Base-by-base conservation (phyloP, 2,888 invertebrate genomes). In the Andrena bicolor region DNA sequence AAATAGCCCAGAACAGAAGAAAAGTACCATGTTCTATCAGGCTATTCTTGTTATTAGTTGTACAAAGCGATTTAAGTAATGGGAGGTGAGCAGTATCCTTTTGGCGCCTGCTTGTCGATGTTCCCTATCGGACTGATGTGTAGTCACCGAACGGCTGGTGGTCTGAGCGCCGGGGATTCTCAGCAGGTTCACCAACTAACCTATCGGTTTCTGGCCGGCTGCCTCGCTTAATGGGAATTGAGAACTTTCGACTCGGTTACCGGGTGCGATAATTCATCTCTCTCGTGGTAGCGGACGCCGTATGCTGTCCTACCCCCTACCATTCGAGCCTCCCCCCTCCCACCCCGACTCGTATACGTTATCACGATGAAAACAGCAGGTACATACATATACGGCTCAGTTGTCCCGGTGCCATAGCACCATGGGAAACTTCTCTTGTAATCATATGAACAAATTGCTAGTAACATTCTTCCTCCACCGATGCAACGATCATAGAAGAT, bases 191-290 rank as follows among this genome's bases (percentile, higher is more conserved):
- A 60, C 84, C 87, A 83, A 89, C 89, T 91, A 92, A 93, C 90
- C 91, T 92, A 92, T 92, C 90, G 91, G 90, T 93, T 93, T 93
- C 91, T 91, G 91, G 91, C 88, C 90, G 90, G 91, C 89, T 90
- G 91, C 91, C 89, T 88, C 89, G 90, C 90, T 91, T 92, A 92
- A 93, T 93, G 92, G 92, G 91, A 92, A 92, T 92, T 90, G 90
- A 91, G 91, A 93, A 93, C 89, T 93, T 92, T 92, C 90, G 90
- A 89, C 88, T 90, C 86, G 88, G 90, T 85, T 88, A 87, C 86
- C 86, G 84, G 78, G 84, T 80, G 85, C 89, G 91, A 92, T 92
- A 91, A 92, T 92, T 92, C 90, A 92, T 91, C 90, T 90, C 74
- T 69, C 85, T 80, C 87, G 76, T 76, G 73, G 85, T 78, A 83